Percentiles rank a stretch among this genome's conserved stretches.
These are phyloP conservation scores for Machimus atricapillus DNA, from an alignment of 2,888 invertebrate genomes.

Conservation along the genomic window DNA sequence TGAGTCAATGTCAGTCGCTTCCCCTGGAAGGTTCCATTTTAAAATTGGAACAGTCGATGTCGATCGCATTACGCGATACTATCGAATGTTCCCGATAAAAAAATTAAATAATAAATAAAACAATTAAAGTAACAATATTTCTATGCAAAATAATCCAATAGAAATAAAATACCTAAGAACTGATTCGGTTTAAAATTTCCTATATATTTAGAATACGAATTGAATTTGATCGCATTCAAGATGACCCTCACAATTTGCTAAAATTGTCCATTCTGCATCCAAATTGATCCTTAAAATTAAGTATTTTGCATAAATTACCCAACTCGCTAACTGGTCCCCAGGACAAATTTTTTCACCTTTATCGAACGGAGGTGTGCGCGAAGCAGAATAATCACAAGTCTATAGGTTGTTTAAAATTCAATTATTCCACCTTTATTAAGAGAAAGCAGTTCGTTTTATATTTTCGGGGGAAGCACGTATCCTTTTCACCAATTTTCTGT, in stretches of 20 bases:
- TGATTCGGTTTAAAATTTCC: background rate
- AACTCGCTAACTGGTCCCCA: background rate
- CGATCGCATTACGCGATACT: too few species aligned
- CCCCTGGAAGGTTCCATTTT: too few species aligned
- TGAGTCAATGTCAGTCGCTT: too few species aligned
- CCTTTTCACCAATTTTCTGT: background rate
- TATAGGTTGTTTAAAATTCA: conserved; percentile 10
- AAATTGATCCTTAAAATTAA: background rate
- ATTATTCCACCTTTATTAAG: background rate
- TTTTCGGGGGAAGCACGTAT: background rate
- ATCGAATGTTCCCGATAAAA: too few species aligned
- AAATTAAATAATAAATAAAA: too few species aligned
- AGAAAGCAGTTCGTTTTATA: background rate
- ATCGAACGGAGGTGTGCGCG: background rate
- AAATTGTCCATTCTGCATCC: background rate
- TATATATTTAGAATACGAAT: background rate
- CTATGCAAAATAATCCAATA: background rate
- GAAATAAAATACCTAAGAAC: background rate
- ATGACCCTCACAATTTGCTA: background rate
- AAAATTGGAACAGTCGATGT: too few species aligned
- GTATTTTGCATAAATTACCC: background rate
- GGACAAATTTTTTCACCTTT: background rate
- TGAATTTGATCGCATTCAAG: background rate
- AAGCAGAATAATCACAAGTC: background rate
- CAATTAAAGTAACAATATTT: background rate